Base-by-base conservation (phyloP, 1,140 invertebrate genomes). In the Hormaphis cornu region DNA sequence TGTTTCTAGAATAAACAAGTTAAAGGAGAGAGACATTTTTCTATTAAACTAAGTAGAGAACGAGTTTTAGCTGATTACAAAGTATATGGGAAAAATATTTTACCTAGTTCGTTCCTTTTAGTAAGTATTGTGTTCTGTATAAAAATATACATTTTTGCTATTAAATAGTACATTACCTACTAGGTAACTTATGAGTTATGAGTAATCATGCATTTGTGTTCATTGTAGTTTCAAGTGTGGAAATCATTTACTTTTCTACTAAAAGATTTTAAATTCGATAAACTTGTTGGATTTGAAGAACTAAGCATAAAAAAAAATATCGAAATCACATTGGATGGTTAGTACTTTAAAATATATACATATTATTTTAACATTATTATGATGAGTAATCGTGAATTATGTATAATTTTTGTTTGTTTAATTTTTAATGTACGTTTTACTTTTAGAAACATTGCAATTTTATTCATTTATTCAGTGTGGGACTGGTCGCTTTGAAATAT, bases 401-500 rank as follows among this genome's bases (percentile, higher is more conserved):
- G 12, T 10, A 24, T 24, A 1, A 16, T 6, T 40, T n/a, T 6
- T 3, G 20, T 24, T 7, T 9, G 37, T 8, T 44, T 44, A n/a
- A 44, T 14, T n/a, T 16, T 3, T 16, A 58, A 24, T 12, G 4
- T 59, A 26, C n/a, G n/a, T n/a, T 59, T 44, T 28, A 28, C 16
- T 18, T 44, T 61, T 30, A 61, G 58, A 61, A 20, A 61, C 8
- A 61, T 7, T 61, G 3, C 37, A 61, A 30, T 44, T 61, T 7
- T 61, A 61, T 44, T 46, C 40, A 10, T 14, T 61, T 9, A 20
- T 61, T 28, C 58, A 61, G 28, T 30, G 58, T 18, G 58, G 58
- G 6, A 61, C n/a, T 26, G 58, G 58, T 28, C 3, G 6, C 8
- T 61, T 61, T 28, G 58, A 61, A 61, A n/a, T 61, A 44, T 61